These are phyloP conservation scores for Neoaliturus tenellus DNA, from an alignment of 2,888 invertebrate species.

Conservation along the genomic window DNA sequence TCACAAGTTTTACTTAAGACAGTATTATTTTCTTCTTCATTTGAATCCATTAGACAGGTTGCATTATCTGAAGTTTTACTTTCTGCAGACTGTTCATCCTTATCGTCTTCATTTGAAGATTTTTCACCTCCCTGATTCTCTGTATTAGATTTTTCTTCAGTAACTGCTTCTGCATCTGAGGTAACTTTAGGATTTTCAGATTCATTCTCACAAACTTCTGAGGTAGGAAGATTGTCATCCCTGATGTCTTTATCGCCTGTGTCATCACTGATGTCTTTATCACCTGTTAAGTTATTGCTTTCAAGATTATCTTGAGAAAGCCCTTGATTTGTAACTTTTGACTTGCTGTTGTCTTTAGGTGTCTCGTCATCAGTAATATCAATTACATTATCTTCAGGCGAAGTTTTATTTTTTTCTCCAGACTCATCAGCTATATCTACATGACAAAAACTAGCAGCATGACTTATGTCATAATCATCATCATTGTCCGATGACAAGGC, in stretches of 20 bases:
- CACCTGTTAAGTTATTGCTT: neutral
- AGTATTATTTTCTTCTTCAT: neutral
- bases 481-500: slow-evolving; percentile 40
- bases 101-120: neutral
- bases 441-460: slow-evolving; percentile 61
- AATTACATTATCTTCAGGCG: slow-evolving; percentile 67
- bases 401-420: slow-evolving; percentile 68
- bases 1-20: neutral
- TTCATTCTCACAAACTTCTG: neutral
- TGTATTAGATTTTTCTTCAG: neutral
- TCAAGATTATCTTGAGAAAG: too few relatives aligned
- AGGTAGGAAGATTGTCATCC: neutral
- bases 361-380: slow-evolving; percentile 71
- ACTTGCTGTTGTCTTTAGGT: neutral
- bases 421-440: slow-evolving; percentile 56
- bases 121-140: neutral
- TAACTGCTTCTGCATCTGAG: neutral
- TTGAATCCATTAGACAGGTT: neutral
- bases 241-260: neutral
- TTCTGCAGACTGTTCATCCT: neutral
- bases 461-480: slow-evolving; percentile 61
- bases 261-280: neutral
- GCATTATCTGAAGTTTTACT: neutral
- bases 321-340: too few relatives aligned
- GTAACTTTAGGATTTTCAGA: neutral